Conservation (phyloP, 2,797 vertebrate species). For the Macropus fuliginosus region DNA sequence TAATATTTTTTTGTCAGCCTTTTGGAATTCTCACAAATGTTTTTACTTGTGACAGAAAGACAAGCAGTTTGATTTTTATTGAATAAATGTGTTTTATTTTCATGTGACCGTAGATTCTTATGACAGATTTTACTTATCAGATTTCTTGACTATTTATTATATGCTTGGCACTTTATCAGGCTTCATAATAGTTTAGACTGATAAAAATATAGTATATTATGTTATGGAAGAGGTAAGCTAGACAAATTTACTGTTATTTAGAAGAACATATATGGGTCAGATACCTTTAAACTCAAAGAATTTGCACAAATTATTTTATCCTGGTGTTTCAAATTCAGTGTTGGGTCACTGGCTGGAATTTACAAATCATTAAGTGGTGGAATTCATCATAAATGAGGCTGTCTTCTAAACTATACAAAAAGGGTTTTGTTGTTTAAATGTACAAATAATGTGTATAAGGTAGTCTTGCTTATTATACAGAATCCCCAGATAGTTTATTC, state of each 20-base stretch:
- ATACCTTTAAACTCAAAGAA: background rate
- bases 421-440: background rate
- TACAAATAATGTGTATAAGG: conserved; percentile 2
- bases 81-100: conserved; percentile 25
- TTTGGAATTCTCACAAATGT: background rate
- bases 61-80: conserved; percentile 33
- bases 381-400: background rate
- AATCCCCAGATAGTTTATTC: background rate
- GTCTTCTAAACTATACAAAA: background rate
- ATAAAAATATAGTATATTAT: background rate
- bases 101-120: background rate
- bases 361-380: background rate
- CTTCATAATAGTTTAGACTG: background rate
- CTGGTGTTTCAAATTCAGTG: background rate
- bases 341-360: background rate
- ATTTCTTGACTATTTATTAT: conserved; percentile 4
- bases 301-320: background rate
- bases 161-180: background rate
- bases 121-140: background rate
- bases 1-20: background rate
- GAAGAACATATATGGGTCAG: background rate
- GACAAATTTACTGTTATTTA: background rate
- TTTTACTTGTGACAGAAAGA: background rate
- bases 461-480: background rate
- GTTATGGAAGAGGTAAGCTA: background rate